Conservation (phyloP, 2,797 vertebrate species). For the Macropus fuliginosus region DNA sequence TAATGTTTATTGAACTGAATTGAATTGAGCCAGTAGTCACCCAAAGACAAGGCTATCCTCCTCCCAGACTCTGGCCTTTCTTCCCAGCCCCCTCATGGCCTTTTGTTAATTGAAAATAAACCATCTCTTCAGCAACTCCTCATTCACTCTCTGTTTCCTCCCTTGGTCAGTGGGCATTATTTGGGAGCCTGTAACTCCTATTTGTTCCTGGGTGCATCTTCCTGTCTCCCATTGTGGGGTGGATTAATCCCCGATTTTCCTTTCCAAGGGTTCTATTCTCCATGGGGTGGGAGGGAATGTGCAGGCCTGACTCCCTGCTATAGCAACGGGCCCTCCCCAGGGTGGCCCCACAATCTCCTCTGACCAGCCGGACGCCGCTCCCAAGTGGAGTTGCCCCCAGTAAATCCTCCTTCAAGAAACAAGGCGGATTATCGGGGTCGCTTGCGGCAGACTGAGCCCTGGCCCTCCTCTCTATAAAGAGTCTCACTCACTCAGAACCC, state of each 20-base stretch:
- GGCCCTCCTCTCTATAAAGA: slow-evolving; percentile 87
- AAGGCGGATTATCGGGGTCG: slow-evolving; percentile 96
- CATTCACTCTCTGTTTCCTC: slow-evolving; percentile 92
- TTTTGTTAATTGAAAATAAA: slow-evolving; percentile 87
- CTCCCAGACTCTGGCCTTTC: slow-evolving; percentile 51
- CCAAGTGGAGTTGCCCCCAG: slow-evolving; percentile 93
- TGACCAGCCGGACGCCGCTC: slow-evolving; percentile 91
- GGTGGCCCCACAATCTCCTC: slow-evolving; percentile 93
- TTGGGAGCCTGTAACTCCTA: slow-evolving; percentile 95
- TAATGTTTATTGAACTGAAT: neutral
- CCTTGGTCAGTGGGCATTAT: slow-evolving; percentile 97
- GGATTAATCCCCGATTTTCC: slow-evolving; percentile 94
- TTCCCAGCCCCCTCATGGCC: slow-evolving; percentile 76
- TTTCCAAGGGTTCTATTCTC: slow-evolving; percentile 88
- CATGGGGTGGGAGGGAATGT: slow-evolving; percentile 92
- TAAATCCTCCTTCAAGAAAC: slow-evolving; percentile 98
- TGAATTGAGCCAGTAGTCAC: neutral
- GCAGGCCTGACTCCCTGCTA: slow-evolving; percentile 95
- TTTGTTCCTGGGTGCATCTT: slow-evolving; percentile 95
- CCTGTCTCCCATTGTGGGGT: slow-evolving; percentile 93
- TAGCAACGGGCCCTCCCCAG: slow-evolving; percentile 97
- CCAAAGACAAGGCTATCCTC: neutral
- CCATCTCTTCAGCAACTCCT: neutral
- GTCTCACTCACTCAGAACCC: slow-evolving; percentile 94
- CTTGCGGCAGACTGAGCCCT: slow-evolving; percentile 95